Percentiles rank a stretch among this genome's conserved stretches.
Evolutionary conservation across 2,113 vertebrate species (phyloP).

Genomic region (Eonycteris spelaea): DNA sequence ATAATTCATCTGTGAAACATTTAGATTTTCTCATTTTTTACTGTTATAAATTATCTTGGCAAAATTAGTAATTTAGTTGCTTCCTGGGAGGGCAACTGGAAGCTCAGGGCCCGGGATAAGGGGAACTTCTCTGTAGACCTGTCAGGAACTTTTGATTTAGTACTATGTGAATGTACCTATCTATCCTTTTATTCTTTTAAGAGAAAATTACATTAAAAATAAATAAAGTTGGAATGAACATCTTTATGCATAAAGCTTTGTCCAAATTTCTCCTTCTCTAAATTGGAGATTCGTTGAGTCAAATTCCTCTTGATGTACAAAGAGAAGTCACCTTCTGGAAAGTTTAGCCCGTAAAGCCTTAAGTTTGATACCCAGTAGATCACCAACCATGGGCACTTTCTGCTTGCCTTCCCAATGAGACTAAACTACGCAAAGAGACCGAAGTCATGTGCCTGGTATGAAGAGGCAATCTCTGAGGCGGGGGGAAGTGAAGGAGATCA

Average conservation of each 20-base stretch:
- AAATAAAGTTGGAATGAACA: background rate
- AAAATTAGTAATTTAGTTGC: background rate
- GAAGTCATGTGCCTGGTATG: background rate
- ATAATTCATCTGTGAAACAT: constrained; percentile 9
- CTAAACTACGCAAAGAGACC: background rate
- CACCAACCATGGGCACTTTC: accelerated
- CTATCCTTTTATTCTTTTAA: constrained; percentile 24
- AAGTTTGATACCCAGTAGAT: background rate
- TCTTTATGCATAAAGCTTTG: background rate
- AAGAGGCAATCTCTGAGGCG: background rate
- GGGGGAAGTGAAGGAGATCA: background rate
- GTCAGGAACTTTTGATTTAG: background rate
- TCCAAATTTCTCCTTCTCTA: constrained; percentile 16
- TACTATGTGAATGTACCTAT: background rate
- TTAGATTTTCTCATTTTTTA: constrained; percentile 43
- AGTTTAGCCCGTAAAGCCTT: background rate
- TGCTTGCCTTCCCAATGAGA: background rate
- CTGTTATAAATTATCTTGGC: constrained; percentile 5
- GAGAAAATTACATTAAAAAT: constrained; percentile 3
- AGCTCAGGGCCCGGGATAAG: background rate
- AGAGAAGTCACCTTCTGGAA: background rate
- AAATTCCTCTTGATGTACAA: background rate
- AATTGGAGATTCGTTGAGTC: background rate
- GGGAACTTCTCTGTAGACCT: background rate
- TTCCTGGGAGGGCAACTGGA: background rate